Evolutionary conservation across 2,888 invertebrate species (phyloP).

Genomic region (Torymus auratus): DNA sequence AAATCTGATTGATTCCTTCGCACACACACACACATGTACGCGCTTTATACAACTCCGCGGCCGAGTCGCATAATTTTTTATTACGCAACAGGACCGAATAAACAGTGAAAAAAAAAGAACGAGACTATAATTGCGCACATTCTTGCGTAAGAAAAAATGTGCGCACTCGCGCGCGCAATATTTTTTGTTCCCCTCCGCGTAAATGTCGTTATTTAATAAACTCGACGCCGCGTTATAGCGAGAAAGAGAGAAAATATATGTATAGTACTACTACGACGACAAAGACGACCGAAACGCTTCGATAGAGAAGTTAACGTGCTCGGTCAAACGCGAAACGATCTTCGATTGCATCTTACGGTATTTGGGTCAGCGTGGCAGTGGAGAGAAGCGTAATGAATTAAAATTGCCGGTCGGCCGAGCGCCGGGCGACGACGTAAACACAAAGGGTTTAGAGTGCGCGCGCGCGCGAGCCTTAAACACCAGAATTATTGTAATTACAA

Average conservation of each 20-base stretch:
- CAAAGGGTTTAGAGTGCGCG: conserved; percentile 60
- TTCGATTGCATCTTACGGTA: conserved; percentile 59
- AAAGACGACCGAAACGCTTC: conserved; percentile 27
- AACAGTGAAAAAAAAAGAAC: conserved; percentile 14
- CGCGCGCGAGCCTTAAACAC: conserved; percentile 62
- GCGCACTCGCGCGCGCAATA: background rate
- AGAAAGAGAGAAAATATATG: background rate
- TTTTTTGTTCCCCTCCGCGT: background rate
- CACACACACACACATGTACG: too few relatives aligned
- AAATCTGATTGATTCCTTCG: background rate
- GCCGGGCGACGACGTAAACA: conserved; percentile 65
- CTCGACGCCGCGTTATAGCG: background rate
- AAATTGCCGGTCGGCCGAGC: conserved; percentile 64
- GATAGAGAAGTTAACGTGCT: conserved; percentile 49
- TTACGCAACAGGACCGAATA: conserved; percentile 33
- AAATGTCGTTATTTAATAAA: conserved; percentile 34
- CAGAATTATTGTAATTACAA: conserved; percentile 73
- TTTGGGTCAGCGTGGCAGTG: conserved; percentile 66
- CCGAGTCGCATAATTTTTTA: background rate
- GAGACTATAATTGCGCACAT: conserved; percentile 4
- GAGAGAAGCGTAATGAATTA: conserved; percentile 67
- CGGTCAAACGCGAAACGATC: conserved; percentile 56
- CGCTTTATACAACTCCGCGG: background rate
- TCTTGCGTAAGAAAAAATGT: conserved; percentile 30
- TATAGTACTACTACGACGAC: too few relatives aligned